Evolutionary conservation across 2,113 vertebrate species (phyloP).

Genomic region (Chloropsis hardwickii): DNA sequence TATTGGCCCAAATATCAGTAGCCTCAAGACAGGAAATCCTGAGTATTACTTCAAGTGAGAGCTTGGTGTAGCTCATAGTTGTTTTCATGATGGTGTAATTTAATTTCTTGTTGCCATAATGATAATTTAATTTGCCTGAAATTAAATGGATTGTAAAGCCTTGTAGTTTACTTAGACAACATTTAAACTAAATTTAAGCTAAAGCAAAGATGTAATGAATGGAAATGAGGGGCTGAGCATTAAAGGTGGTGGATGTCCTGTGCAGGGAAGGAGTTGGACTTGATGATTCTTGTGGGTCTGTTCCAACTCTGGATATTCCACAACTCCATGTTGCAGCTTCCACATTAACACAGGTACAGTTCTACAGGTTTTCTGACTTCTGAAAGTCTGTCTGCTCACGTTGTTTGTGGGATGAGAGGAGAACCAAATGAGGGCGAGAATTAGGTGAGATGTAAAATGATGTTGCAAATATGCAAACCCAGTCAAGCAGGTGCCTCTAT

Average conservation of each 20-base stretch:
- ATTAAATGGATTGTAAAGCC: background rate
- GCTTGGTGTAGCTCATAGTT: background rate
- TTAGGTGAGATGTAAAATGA: background rate
- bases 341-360: background rate
- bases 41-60: background rate
- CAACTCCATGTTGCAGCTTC: background rate
- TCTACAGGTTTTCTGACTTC: background rate
- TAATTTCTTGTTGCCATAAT: background rate
- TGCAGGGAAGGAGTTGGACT: background rate
- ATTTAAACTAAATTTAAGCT: background rate
- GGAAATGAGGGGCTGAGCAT: background rate
- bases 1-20: background rate
- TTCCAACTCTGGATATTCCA: background rate
- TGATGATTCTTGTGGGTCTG: background rate
- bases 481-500: background rate
- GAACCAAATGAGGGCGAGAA: background rate
- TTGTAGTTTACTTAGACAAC: background rate
- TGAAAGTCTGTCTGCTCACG: background rate
- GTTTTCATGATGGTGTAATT: background rate
- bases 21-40: background rate
- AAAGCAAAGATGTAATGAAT: background rate
- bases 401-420: background rate
- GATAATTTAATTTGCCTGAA: background rate
- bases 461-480: background rate
- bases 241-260: background rate